Percentiles rank a stretch among this genome's conserved stretches.
Evolutionary conservation across 2,797 vertebrate species (phyloP).

Genomic region (Sebastes trivittatus): DNA sequence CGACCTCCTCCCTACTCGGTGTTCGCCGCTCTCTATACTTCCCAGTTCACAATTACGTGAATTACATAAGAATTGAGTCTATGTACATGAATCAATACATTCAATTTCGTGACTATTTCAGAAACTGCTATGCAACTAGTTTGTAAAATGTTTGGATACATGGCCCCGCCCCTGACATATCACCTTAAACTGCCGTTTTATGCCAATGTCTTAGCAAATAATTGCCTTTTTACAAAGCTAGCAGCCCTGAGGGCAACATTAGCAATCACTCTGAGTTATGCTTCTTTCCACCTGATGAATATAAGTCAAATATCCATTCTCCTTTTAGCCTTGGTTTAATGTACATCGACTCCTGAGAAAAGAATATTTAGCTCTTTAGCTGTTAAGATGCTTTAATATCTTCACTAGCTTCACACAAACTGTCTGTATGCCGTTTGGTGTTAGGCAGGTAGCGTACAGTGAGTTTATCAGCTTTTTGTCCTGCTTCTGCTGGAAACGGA

Average conservation of each 20-base stretch:
- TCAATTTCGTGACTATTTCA: too few relatives aligned
- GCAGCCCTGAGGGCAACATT: neutral
- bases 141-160: too few relatives aligned
- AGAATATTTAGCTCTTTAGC: neutral
- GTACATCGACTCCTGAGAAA: too few relatives aligned
- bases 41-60: too few relatives aligned
- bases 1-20: too few relatives aligned
- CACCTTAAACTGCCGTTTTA: neutral
- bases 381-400: neutral
- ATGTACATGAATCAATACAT: too few relatives aligned
- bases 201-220: neutral
- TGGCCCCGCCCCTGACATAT: neutral
- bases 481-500: neutral
- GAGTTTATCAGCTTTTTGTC: neutral
- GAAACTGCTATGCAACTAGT: too few relatives aligned
- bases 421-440: neutral
- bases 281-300: neutral
- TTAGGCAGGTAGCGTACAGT: neutral
- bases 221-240: neutral
- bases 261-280: neutral
- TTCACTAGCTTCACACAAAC: too few relatives aligned
- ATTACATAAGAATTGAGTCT: too few relatives aligned
- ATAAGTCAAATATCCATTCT: neutral
- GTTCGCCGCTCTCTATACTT: too few relatives aligned
- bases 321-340: neutral